Evolutionary conservation across 2,797 vertebrate species (phyloP), one percentile per base, ranked within the genome.

Genomic region (Chelmon rostratus): DNA sequence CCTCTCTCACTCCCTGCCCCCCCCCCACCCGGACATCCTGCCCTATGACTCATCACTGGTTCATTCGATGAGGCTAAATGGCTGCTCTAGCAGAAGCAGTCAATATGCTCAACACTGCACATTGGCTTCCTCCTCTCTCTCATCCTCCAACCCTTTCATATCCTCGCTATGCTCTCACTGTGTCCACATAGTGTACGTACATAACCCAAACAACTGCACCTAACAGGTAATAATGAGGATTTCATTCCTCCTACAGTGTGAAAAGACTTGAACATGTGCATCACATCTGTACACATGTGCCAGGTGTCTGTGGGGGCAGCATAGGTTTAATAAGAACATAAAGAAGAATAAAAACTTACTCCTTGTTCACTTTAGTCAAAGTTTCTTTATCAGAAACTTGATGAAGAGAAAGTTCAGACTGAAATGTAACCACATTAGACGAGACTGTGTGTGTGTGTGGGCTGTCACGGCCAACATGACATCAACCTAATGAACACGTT

Each of bases 31-130:
- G 15, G 6, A 9, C 46, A 33, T 66, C 25, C 57, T 68, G 57
- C 75, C 81, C 81, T 87, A 76, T 93, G 91, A 93, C 85, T 93
- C 94, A 92, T 92, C 89, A 73, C 76, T 74, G 84, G 82, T 85
- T 92, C 81, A 92, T 89, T 92, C 90, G 84, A 67, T 86, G 89
- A 87, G 78, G 80, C 84, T 93, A 88, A 92, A 92, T 91, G 92
- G 86, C 85, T 83, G 83, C 71, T 92, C 82, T 92, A 89, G 88
- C 93, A 89, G 89, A 93, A 92, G 73, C 76, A 59, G 88, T 93
- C 91, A 89, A 90, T 93, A 89, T 91, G 91, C 78, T 91, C 85
- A 59, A 65, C 65, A 28, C 74, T 80, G 57, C 86, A 76, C 70
- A 53, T 21, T n/a, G 63, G 72, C 66, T 73, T 69, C 57, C 40